Conservation (phyloP, 1,140 invertebrate genomes). For the Zaprionus lachaisei region DNA sequence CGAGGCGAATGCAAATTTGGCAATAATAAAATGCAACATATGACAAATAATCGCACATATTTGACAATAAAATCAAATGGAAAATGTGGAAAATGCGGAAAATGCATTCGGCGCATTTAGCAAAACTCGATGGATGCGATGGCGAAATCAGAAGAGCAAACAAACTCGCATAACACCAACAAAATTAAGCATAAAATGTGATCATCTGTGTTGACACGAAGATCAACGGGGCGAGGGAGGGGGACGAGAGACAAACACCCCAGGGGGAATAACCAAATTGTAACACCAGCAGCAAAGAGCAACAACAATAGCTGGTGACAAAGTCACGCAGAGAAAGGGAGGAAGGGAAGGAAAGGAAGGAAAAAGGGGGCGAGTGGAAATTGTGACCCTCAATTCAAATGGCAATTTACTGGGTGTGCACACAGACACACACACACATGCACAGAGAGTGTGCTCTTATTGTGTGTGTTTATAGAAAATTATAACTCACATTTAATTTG, state of each 20-base stretch:
- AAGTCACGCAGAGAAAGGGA: slow-evolving; percentile 14
- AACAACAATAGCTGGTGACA: slow-evolving; percentile 26
- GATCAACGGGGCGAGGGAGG: slow-evolving; percentile 61
- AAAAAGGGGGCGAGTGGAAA: slow-evolving; percentile 22
- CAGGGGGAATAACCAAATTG: slow-evolving; percentile 69
- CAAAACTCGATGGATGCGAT: slow-evolving; percentile 23
- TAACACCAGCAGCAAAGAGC: slow-evolving; percentile 73
- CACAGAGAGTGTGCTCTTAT: slow-evolving; percentile 24
- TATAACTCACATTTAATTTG: slow-evolving; percentile 84
- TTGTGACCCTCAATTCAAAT: slow-evolving; percentile 71
- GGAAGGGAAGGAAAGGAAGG: slow-evolving; percentile 12
- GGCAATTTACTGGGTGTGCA: slow-evolving; percentile 67
- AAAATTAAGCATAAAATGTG: slow-evolving; percentile 84
- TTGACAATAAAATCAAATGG: slow-evolving; percentile 76
- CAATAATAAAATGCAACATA: slow-evolving; percentile 81
- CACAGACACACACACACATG: slow-evolving; percentile 31
- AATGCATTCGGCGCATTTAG: slow-evolving; percentile 43
- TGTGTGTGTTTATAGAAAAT: slow-evolving; percentile 78
- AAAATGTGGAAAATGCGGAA: slow-evolving; percentile 51
- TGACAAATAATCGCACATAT: slow-evolving; percentile 81
- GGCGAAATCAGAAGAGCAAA: slow-evolving; percentile 72
- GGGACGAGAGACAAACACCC: slow-evolving; percentile 14
- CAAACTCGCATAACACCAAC: slow-evolving; percentile 33
- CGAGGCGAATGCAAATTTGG: slow-evolving; percentile 72
- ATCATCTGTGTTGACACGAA: slow-evolving; percentile 84